phyloP scores from a whole-genome alignment of 1,140 invertebrate species.

The Dendrolimus punctatus region DNA sequence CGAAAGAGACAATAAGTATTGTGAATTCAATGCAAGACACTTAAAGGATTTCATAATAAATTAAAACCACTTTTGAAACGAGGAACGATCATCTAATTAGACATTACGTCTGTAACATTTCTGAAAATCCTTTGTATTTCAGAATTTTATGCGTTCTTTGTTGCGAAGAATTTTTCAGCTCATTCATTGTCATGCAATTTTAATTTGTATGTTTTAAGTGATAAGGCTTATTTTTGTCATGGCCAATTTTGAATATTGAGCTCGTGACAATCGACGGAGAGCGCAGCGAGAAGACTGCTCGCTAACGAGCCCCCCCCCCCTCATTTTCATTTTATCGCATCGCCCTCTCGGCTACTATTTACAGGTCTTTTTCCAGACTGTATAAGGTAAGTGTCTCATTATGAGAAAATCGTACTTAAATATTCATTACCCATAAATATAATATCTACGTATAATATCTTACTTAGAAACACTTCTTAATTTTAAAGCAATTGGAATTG shows the following conservation, averaged over 20 bases:
- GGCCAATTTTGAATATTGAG: constrained; percentile 34
- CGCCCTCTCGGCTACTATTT: constrained; percentile 28
- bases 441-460: background rate
- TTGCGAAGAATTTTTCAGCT: constrained; percentile 38
- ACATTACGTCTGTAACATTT: constrained; percentile 57
- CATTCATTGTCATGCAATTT: constrained; percentile 8
- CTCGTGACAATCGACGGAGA: constrained; percentile 45
- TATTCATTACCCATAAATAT: background rate
- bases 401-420: constrained; percentile 13
- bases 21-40: no score
- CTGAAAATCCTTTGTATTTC: constrained; percentile 59
- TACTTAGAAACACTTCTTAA: background rate
- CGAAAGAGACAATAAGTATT: no score
- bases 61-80: background rate
- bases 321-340: constrained; percentile 59
- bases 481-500: no score
- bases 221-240: constrained; percentile 27
- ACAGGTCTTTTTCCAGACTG: constrained; percentile 28
- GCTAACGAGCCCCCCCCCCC: constrained; percentile 49
- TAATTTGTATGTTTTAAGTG: constrained; percentile 16
- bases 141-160: constrained; percentile 59
- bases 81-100: constrained; percentile 55
- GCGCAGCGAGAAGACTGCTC: constrained; percentile 32
- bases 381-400: constrained; percentile 27
- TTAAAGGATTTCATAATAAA: no score